Evolutionary conservation across 1,140 invertebrate genomes (phyloP).

Genomic region (Onthophagus taurus): DNA sequence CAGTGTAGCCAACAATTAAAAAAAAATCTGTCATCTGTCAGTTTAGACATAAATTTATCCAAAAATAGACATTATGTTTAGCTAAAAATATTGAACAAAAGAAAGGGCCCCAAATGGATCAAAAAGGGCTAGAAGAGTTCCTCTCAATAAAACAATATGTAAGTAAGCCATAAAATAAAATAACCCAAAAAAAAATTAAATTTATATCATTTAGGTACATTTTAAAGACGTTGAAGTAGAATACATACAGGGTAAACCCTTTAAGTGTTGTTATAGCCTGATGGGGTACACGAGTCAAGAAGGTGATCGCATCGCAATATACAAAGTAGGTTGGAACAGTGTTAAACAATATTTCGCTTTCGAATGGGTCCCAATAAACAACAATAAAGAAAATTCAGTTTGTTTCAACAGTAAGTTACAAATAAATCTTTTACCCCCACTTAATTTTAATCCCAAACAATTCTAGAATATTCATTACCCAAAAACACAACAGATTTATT

Average conservation of each 20-base stretch:
- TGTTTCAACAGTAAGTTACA: conserved; percentile 24
- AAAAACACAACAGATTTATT: conserved; percentile 23
- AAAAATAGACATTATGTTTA: no score
- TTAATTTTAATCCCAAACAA: conserved; percentile 3
- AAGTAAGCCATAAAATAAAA: no score
- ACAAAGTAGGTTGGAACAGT: conserved; percentile 27
- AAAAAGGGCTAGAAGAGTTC: no score
- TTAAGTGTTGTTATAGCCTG: conserved; percentile 23
- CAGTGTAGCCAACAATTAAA: no score
- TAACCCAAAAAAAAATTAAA: no score
- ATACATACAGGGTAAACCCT: conserved; percentile 24
- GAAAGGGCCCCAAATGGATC: no score
- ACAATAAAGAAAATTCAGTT: conserved; percentile 7
- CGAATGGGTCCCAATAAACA: conserved; percentile 22
- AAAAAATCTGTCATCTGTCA: no score
- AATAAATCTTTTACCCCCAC: not conserved
- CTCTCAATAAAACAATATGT: no score
- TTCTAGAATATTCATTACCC: conserved; percentile 23
- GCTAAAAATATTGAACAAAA: no score
- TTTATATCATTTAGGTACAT: conserved; percentile 22
- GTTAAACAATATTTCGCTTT: conserved; percentile 27
- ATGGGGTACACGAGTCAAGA: conserved; percentile 24
- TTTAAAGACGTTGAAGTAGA: conserved; percentile 24
- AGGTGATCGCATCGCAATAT: conserved; percentile 28
- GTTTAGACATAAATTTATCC: no score